Base-by-base conservation (phyloP, 2,797 vertebrate genomes). In the Scolopax bukidnonensis region DNA sequence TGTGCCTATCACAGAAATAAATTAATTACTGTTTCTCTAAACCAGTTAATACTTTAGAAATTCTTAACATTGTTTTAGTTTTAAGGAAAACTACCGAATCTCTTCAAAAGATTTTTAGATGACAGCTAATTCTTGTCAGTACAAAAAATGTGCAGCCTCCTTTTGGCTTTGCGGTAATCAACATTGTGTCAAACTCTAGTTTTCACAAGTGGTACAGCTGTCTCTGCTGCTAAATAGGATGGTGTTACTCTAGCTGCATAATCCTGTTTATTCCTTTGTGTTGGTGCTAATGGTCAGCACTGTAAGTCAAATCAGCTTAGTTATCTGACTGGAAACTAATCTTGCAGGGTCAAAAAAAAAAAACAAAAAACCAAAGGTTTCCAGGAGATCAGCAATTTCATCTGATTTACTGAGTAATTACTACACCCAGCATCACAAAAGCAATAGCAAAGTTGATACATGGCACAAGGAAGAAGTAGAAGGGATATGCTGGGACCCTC, bases 401-500 rank as follows among this genome's bases (percentile, higher is more conserved):
- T 79, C 28, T 79, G 47, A 63, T 83, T 68, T 28, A 36, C 10
- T 63, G 16, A 70, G 16, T 54, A 76, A 56, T 32, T 57, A 9
- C 11, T 64, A 47, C 11, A 53, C 18, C 10, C 43, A 45, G 4
- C 11, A 28, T 70, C 56, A 64, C 6, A 76, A n/a, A 54, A 41
- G 13, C 25, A 38, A 28, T 54, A 20, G 12, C 5, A 50, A 84
- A 70, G 15, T 21, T 59, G 32, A 74, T 27, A 12, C 12, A 27
- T 18, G 38, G 10, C 5, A 67, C 65, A 53, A 7, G 8, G 8
- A 70, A 41, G 7, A 59, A 6, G 27, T 32, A 67, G 38, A 61
- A 64, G 9, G 9, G 25, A 7, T 43, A 19, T 57, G 4, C 14
- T 70, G 5, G 8, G 6, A 27, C 3, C 1, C 2, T 60, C 8